These are phyloP conservation scores for Temnothorax longispinosus DNA, from an alignment of 1,140 invertebrate species.

Conservation along the genomic window DNA sequence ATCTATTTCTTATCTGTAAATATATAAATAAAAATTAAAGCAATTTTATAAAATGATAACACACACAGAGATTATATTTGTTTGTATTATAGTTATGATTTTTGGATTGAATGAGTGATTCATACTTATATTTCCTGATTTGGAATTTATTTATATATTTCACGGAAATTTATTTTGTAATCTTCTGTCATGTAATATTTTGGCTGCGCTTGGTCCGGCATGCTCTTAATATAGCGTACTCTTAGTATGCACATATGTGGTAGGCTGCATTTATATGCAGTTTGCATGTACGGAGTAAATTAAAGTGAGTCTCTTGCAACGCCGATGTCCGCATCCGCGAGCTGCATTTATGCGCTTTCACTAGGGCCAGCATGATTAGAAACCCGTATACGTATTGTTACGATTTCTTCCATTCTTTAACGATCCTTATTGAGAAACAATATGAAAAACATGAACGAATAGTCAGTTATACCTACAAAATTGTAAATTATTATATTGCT, in stretches of 20 bases:
- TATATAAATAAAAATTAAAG: background rate
- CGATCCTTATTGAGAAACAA: background rate
- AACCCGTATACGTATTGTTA: slow-evolving; percentile 26
- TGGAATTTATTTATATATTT: background rate
- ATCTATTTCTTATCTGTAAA: background rate
- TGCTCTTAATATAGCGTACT: slow-evolving; percentile 5
- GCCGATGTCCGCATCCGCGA: slow-evolving; percentile 25
- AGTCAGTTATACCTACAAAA: background rate
- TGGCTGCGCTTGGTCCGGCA: background rate
- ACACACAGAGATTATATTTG: background rate
- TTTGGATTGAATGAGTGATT: background rate
- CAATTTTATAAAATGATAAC: background rate
- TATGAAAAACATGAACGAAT: background rate
- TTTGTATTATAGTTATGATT: background rate
- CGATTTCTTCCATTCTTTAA: slow-evolving; percentile 10
- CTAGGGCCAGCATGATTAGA: slow-evolving; percentile 28
- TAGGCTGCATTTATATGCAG: slow-evolving; percentile 42
- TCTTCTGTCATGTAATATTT: slow-evolving; percentile 22
- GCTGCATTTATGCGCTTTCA: slow-evolving; percentile 51
- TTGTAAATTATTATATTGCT: background rate
- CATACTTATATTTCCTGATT: background rate
- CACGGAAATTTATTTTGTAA: slow-evolving; percentile 21
- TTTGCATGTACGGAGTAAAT: slow-evolving; percentile 37
- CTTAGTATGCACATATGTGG: slow-evolving; percentile 13
- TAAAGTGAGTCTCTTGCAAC: slow-evolving; percentile 8